These are phyloP conservation scores for Intellagama lesueurii DNA, from an alignment of 2,797 vertebrate species.

Conservation along the genomic window DNA sequence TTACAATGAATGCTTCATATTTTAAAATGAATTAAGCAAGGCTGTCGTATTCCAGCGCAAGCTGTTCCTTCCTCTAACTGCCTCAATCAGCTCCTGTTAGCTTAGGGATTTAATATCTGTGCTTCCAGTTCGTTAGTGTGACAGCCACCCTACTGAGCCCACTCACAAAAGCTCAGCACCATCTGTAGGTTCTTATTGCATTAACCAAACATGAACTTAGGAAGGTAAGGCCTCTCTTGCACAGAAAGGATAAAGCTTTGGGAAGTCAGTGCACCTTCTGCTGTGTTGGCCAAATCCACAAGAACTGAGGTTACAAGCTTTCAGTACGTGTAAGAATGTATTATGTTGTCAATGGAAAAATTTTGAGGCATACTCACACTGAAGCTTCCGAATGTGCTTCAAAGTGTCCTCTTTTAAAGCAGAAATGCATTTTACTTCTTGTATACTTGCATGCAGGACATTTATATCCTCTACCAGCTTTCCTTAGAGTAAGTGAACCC, in stretches of 20 bases:
- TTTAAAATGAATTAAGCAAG: constrained; percentile 43
- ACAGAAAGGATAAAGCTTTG: constrained; percentile 29
- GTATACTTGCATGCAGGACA: background rate
- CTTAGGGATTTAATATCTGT: constrained; percentile 61
- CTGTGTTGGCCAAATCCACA: constrained; percentile 3
- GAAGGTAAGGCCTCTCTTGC: constrained; percentile 27
- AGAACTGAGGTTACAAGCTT: background rate
- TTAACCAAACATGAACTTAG: constrained; percentile 49
- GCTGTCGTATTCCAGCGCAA: constrained; percentile 34
- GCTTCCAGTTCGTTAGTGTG: constrained; percentile 58
- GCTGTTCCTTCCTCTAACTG: constrained; percentile 50
- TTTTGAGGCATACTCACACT: background rate
- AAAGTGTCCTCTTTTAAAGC: background rate
- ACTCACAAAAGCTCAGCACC: constrained; percentile 47
- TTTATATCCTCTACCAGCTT: background rate
- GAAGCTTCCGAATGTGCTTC: background rate
- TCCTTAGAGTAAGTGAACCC: too few relatives aligned
- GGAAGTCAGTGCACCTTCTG: constrained; percentile 16
- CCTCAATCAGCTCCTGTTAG: constrained; percentile 54
- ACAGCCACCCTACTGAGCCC: constrained; percentile 46
- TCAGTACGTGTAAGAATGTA: constrained; percentile 13
- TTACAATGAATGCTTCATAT: constrained; percentile 40
- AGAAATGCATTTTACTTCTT: background rate
- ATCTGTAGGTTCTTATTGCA: constrained; percentile 59
- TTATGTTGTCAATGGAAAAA: background rate